Evolutionary conservation across 2,888 invertebrate species (phyloP).

Genomic region (Conchocele bisecta): DNA sequence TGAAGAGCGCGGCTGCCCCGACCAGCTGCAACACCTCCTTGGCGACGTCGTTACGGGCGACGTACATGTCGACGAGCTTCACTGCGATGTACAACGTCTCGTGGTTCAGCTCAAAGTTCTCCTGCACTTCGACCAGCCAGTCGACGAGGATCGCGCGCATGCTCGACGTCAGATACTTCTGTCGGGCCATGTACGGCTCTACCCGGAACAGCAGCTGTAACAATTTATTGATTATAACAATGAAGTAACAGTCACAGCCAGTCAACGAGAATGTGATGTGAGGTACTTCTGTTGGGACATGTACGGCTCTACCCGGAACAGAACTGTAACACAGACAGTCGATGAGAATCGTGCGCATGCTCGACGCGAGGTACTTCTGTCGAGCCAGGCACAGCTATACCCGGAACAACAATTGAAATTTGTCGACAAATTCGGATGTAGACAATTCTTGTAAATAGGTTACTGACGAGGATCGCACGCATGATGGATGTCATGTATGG

Average conservation of each 20-base stretch:
- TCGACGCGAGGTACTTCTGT: constrained; percentile 90
- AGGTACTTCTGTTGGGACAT: constrained; percentile 90
- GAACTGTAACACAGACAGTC: too few species aligned
- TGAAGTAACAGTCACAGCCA: too few species aligned
- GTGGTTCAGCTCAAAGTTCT: constrained; percentile 96
- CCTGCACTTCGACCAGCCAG: constrained; percentile 99
- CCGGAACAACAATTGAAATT: constrained; percentile 87
- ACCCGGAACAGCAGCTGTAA: constrained; percentile 88
- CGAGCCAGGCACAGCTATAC: constrained; percentile 91
- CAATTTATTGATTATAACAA: too few species aligned
- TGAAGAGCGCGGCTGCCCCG: constrained; percentile 95
- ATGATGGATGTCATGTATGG: constrained; percentile 95
- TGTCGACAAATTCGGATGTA: too few species aligned
- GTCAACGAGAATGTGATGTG: constrained; percentile 92
- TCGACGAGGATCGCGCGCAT: constrained; percentile 97
- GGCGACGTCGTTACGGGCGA: constrained; percentile 86
- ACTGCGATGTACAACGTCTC: constrained; percentile 98
- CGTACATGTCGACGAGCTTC: constrained; percentile 95
- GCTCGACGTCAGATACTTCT: constrained; percentile 90
- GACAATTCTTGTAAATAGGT: too few species aligned
- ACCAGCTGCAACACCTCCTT: constrained; percentile 95
- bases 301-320: constrained; percentile 92
- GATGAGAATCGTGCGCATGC: constrained; percentile 96
- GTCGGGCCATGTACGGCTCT: constrained; percentile 90
- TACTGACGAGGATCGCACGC: constrained; percentile 95